Evolutionary conservation across 2,113 vertebrate species (phyloP), one percentile per base, ranked within the genome.

Genomic region (Lichenostomus cassidix): DNA sequence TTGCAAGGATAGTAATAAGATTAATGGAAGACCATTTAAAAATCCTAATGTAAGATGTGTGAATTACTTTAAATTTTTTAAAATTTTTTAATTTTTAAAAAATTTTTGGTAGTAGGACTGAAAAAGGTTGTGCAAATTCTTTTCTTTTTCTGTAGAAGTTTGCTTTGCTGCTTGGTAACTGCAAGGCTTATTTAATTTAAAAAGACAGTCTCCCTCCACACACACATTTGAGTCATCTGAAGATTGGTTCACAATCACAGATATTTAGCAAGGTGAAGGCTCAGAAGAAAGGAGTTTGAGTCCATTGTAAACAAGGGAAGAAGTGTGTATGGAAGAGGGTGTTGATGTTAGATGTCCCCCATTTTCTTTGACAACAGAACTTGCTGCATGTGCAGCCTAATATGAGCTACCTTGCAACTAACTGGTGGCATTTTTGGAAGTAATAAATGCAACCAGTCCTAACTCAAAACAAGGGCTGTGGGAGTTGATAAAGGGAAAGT

Each of bases 291-390:
- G 24, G 24, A 41, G 31, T 75, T 91, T 74, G 31, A 90, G 21
- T 20, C 29, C 7, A 6, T 16, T 52, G 18, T n/a, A 82, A 78
- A 63, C 12, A 42, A 49, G 11, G 9, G 4, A 83, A 79, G 47
- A 58, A 68, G 4, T 39, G 12, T n/a, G 1, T 37, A 4, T 42
- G 41, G 18, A 33, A 10, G 4, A 33, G 4, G 15, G 5, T 2
- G 0, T 16, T 15, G 20, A 5, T 24, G 10, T 9, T 55, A 27
- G 3, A 2, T 3, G 14, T 44, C 53, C 11, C 12, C 3, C 2
- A 8, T 59, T 90, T 94, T 3, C 12, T 68, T 63, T 85, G 52
- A 19, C 16, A 59, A 5, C 9, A 42, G 14, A 85, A n/a, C 5
- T 46, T 83, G 7, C 17, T 64, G 24, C 33, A 29, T 76, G 23